Evolutionary conservation across 2,888 invertebrate genomes (phyloP), one percentile per base, ranked within the genome.

Genomic region (Caenorhabditis macrosperma): DNA sequence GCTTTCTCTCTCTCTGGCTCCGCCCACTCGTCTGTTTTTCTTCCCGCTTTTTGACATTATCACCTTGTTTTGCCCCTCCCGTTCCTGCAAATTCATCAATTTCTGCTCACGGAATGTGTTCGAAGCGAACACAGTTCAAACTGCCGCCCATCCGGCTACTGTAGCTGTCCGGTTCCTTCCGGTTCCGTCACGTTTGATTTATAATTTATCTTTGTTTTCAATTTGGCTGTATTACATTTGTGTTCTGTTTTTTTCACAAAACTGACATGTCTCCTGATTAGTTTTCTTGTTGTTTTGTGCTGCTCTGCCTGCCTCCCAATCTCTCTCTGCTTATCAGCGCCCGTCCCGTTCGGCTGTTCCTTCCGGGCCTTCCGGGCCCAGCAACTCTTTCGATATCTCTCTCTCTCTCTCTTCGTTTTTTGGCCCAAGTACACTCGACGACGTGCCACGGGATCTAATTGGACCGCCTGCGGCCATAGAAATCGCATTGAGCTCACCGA

Each of bases 391-490:
- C 7, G 7, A 20, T 7, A 52, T 26, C 30, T 9, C 24, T 48
- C 24, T 24, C 24, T 33, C 33, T 33, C 33, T 33, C 33, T 33
- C 46, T n/a, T 20, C 6, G 46, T 46, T 17, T 48, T 20, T 17
- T 7, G 3, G 4, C 17, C 20, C 33, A 54, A 30, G 33, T 54
- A 30, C 17, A n/a, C 30, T 17, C 20, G 1, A n/a, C 24, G 15
- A 41, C 41, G 48, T 48, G 48, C 24, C 22, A 22, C 24, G 52
- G 35, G 38, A 59, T 68, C 59, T 68, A 68, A 68, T 68, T 68
- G 68, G 68, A 68, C 68, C 68, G 68, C 68, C 68, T 59, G 68
- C 50, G 59, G 59, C 68, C 59, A 59, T 55, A 30, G 30, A 26
- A 48, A 35, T 24, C 26, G 35, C 38, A 44, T 10, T 38, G 66